A percentile compares a stretch with the other conserved stretches of the same genome.
Conservation (phyloP, 1,140 invertebrate genomes). For the Megathymus violae region DNA sequence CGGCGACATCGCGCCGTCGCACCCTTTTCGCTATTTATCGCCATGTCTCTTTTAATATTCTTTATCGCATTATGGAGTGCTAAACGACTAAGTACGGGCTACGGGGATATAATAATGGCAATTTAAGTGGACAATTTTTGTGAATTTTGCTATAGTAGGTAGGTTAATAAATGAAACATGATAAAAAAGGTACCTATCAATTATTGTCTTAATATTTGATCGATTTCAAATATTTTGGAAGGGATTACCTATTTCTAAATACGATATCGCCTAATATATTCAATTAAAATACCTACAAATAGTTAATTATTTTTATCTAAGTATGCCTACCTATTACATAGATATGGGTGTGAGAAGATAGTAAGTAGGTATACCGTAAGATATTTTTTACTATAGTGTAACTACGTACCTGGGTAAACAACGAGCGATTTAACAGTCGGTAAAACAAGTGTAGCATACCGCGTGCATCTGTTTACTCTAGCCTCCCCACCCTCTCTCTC, state of each 20-base stretch:
- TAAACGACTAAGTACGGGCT: not conserved
- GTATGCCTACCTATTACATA: no score
- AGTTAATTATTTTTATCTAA: no score
- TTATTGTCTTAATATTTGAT: no score
- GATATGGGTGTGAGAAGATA: no score
- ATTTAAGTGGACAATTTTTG: not conserved
- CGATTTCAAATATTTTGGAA: no score
- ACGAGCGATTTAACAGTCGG: slow-evolving; percentile 49
- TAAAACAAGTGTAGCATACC: slow-evolving; percentile 42
- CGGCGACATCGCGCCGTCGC: slow-evolving; percentile 49
- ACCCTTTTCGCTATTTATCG: slow-evolving; percentile 39
- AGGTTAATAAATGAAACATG: no score
- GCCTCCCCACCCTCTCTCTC: not conserved
- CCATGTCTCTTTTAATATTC: slow-evolving; percentile 33
- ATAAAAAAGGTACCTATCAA: no score
- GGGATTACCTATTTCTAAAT: no score
- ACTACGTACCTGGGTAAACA: slow-evolving; percentile 29
- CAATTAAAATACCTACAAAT: no score
- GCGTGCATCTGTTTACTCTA: slow-evolving; percentile 42
- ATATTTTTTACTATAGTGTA: no score
- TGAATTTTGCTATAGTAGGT: not conserved
- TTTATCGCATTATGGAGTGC: slow-evolving; percentile 22
- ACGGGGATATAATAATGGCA: not conserved
- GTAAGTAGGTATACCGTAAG: no score
- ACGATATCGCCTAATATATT: no score